Percentiles rank a stretch among this genome's conserved stretches.
Evolutionary conservation across 2,113 vertebrate genomes (phyloP).

Genomic region (Panthera tigris): DNA sequence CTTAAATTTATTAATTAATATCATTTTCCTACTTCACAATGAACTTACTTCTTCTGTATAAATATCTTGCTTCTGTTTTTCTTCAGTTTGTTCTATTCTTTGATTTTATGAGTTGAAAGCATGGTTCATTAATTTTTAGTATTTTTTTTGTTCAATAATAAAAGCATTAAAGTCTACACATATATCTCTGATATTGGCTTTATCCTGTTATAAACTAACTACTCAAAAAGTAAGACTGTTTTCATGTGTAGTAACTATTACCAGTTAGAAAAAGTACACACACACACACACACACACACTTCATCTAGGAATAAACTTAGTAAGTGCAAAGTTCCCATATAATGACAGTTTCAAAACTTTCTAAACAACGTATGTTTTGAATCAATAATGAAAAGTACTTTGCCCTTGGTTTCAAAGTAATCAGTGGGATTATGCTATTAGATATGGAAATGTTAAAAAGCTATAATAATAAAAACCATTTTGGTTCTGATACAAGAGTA

Average conservation of each 20-base stretch:
- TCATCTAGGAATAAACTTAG: not conserved
- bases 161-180: not conserved
- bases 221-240: not conserved
- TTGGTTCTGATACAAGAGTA: not conserved
- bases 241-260: not conserved
- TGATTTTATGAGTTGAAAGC: slow-evolving; percentile 28
- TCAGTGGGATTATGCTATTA: not conserved
- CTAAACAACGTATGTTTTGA: not conserved
- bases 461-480: not conserved
- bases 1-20: not conserved
- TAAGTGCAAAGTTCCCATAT: not conserved
- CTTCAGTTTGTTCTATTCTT: not conserved
- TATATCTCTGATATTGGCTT: not conserved
- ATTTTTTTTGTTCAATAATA: slow-evolving; percentile 17
- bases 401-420: not conserved
- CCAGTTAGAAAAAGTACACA: not conserved
- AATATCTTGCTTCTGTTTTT: not conserved
- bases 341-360: slow-evolving; percentile 14
- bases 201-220: slow-evolving; percentile 16
- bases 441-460: not conserved
- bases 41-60: not conserved
- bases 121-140: slow-evolving; percentile 20
- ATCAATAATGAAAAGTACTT: not conserved
- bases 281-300: not conserved
- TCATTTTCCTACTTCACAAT: not conserved